Conservation (phyloP, 1,140 invertebrate genomes). For the Oscheius sp. region DNA sequence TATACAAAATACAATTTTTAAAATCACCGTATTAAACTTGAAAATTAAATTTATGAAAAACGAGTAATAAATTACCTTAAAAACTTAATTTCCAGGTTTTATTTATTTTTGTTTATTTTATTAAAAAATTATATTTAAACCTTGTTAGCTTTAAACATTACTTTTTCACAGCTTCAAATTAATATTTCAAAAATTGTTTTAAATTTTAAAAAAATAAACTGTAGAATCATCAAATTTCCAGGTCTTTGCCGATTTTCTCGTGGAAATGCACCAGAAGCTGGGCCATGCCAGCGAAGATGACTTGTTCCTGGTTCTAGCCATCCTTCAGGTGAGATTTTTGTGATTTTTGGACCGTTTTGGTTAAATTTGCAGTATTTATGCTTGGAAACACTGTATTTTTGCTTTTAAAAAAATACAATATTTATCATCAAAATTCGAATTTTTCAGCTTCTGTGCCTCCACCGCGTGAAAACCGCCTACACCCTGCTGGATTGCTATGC, state of each 20-base stretch:
- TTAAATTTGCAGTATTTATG: no score
- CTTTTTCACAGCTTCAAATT: no score
- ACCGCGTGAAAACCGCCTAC: slow-evolving; percentile 14
- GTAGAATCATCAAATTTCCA: not conserved
- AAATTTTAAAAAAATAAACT: not conserved
- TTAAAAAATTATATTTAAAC: no score
- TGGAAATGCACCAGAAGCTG: not conserved
- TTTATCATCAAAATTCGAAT: not conserved
- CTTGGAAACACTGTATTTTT: no score
- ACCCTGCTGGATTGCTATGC: not conserved
- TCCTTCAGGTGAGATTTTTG: slow-evolving; percentile 1
- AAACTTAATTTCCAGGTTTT: no score
- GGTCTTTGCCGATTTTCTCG: slow-evolving; percentile 15
- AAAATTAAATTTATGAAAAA: not conserved
- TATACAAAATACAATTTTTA: no score
- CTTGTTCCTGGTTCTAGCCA: slow-evolving; percentile 5
- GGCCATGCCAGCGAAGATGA: not conserved
- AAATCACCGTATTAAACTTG: no score
- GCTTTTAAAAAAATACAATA: not conserved
- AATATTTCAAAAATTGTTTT: no score
- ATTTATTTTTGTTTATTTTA: no score
- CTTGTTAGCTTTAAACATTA: no score
- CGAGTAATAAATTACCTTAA: not conserved
- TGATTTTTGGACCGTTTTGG: no score
- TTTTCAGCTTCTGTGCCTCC: slow-evolving; percentile 15